Percentiles rank a stretch among this genome's conserved stretches.
Conservation (phyloP, 2,888 invertebrate species). For the Hedychridium roseum region DNA sequence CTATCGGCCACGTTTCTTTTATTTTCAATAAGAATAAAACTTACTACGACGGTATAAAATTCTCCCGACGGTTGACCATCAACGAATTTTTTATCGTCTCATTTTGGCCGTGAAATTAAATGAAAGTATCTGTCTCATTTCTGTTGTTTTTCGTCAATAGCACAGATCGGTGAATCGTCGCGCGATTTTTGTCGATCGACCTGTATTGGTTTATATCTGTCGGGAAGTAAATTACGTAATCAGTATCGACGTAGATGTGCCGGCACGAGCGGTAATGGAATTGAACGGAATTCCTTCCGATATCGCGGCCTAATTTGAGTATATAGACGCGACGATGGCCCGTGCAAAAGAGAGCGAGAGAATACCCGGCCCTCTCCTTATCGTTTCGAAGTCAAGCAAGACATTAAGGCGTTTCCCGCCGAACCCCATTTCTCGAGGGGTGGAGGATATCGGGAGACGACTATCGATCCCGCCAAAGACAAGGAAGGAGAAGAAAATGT, state of each 20-base stretch:
- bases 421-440: constrained; percentile 1
- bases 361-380: constrained; percentile 10
- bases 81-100: no score
- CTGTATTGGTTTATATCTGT: no score
- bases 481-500: constrained; percentile 5
- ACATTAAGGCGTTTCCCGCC: constrained; percentile 23
- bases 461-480: constrained; percentile 20
- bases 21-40: no score
- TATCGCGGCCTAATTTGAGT: constrained; percentile 6
- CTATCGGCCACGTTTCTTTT: no score
- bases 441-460: constrained; percentile 5
- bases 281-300: constrained; percentile 20
- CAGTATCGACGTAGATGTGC: constrained; percentile 7
- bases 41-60: no score
- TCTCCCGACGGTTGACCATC: no score
- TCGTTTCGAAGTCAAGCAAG: constrained; percentile 15
- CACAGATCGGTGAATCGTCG: no score
- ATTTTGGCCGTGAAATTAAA: no score
- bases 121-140: no score
- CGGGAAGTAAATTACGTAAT: constrained; percentile 6
- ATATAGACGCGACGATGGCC: constrained; percentile 8
- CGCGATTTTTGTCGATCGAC: no score
- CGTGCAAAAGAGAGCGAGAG: not conserved
- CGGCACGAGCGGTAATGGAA: constrained; percentile 20
- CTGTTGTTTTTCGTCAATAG: no score